A percentile compares a stretch with the other conserved stretches of the same genome.
Conservation (phyloP, 2,888 invertebrate genomes). For the Anarsia innoxiella region DNA sequence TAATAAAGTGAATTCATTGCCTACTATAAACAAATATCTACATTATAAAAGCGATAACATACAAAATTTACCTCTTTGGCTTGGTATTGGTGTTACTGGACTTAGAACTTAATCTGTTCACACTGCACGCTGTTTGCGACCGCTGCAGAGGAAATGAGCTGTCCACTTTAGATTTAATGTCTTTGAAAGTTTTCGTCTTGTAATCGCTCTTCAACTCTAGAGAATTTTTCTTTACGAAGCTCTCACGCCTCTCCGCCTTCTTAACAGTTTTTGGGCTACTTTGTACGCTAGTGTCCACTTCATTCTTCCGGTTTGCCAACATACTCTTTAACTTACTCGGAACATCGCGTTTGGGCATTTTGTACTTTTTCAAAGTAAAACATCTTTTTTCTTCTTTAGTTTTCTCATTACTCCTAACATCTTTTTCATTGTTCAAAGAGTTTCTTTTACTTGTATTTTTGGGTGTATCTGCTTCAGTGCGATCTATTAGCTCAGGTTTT, state of each 20-base stretch:
- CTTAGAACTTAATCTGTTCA: conserved; percentile 62
- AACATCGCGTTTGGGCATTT: conserved; percentile 86
- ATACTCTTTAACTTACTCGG: conserved; percentile 85
- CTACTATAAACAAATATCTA: too few relatives aligned
- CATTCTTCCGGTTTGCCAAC: conserved; percentile 75
- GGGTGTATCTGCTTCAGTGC: conserved; percentile 44
- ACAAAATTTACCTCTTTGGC: conserved; percentile 56
- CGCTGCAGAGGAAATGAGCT: conserved; percentile 70
- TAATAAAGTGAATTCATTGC: too few relatives aligned
- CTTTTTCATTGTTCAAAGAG: conserved; percentile 61
- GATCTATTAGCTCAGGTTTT: conserved; percentile 33
- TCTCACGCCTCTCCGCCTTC: conserved; percentile 84
- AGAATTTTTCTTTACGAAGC: conserved; percentile 53
- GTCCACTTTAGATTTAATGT: conserved; percentile 90
- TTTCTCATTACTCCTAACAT: conserved; percentile 50
- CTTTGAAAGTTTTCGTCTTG: conserved; percentile 83
- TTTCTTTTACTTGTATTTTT: conserved; percentile 63
- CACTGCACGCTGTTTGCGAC: conserved; percentile 67
- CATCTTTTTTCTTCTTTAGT: conserved; percentile 71
- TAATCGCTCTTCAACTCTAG: conserved; percentile 86
- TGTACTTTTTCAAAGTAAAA: conserved; percentile 79
- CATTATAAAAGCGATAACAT: background rate
- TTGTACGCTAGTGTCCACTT: conserved; percentile 71
- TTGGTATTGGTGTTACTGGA: conserved; percentile 57
- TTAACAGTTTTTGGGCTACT: conserved; percentile 75